Percentiles rank a stretch among this genome's conserved stretches.
These are phyloP conservation scores for Siniperca scherzeri DNA, from an alignment of 2,797 vertebrate genomes.

Conservation along the genomic window DNA sequence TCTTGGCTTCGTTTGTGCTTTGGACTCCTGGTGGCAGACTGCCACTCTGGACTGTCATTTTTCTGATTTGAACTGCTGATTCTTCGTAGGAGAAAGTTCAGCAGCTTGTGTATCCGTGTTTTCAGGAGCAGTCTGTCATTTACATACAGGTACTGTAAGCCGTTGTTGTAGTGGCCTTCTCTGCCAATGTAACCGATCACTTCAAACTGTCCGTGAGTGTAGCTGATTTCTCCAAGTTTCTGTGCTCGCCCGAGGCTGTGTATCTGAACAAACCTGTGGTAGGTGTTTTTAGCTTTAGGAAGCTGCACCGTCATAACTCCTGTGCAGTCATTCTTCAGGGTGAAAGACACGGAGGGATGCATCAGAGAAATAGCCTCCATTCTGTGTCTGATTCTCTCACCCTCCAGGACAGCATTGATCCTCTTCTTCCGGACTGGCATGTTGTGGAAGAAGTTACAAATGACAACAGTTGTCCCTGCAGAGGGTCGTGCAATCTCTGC, in stretches of 20 bases:
- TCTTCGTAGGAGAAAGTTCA: conserved; percentile 91
- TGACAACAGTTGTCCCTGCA: conserved; percentile 90
- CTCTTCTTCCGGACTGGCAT: conserved; percentile 94
- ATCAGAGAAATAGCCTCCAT: conserved; percentile 93
- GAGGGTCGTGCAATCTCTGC: conserved; percentile 89
- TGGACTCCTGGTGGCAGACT: conserved; percentile 79
- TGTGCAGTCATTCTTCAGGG: conserved; percentile 91
- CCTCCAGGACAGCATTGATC: conserved; percentile 90
- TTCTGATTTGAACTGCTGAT: conserved; percentile 87
- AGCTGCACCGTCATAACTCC: conserved; percentile 93
- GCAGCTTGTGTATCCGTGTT: conserved; percentile 93
- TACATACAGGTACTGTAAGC: conserved; percentile 94
- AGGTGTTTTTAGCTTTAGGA: conserved; percentile 89
- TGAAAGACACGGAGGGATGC: conserved; percentile 94
- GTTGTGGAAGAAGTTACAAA: conserved; percentile 93
- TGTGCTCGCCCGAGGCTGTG: conserved; percentile 89
- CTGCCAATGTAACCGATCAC: conserved; percentile 90
- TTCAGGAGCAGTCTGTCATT: conserved; percentile 93
- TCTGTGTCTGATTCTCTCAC: conserved; percentile 92
- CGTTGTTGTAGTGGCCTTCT: conserved; percentile 95
- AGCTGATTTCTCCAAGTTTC: conserved; percentile 89
- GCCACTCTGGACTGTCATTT: conserved; percentile 78
- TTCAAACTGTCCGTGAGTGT: conserved; percentile 86
- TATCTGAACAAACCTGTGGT: conserved; percentile 94
- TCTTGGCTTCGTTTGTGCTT: conserved; percentile 87